These are phyloP conservation scores for Drosophila parabipectinata DNA, from an alignment of 1,140 invertebrate genomes.

Conservation along the genomic window DNA sequence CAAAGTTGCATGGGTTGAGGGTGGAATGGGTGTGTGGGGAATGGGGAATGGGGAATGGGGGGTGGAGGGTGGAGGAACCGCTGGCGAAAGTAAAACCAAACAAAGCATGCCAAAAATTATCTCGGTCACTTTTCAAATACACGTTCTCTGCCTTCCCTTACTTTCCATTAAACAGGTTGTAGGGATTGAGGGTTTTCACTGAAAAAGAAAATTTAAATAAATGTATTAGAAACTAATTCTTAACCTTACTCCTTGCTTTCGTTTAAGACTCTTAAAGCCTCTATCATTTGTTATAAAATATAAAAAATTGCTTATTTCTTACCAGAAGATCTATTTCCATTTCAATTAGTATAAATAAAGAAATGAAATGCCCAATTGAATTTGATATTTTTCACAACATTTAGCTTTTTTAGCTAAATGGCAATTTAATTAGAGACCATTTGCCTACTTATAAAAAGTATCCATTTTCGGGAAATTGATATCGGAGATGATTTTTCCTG, in stretches of 20 bases:
- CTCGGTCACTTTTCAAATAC: constrained; percentile 81
- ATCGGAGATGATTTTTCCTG: constrained; percentile 14
- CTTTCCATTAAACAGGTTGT: constrained; percentile 10
- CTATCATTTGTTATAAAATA: too few relatives aligned
- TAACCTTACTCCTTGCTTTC: too few relatives aligned
- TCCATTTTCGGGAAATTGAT: not conserved
- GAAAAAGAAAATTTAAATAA: not conserved
- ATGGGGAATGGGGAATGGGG: too few relatives aligned
- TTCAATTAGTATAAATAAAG: not conserved
- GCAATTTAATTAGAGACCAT: not conserved
- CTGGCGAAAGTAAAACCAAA: constrained; percentile 71
- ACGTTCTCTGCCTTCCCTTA: constrained; percentile 53
- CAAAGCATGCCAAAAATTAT: constrained; percentile 80
- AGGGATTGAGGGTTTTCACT: constrained; percentile 2
- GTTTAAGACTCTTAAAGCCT: too few relatives aligned
- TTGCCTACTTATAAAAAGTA: constrained; percentile 3
- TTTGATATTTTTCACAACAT: not conserved
- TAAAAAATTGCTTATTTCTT: not conserved
- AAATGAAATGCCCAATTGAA: not conserved
- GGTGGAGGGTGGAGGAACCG: constrained; percentile 4
- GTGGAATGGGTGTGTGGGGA: not conserved
- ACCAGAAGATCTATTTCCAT: not conserved
- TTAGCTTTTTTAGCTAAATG: not conserved
- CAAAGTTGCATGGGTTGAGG: constrained; percentile 60
- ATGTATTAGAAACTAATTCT: too few relatives aligned